Evolutionary conservation across 2,888 invertebrate genomes (phyloP).

Genomic region (Polia nebulosa): DNA sequence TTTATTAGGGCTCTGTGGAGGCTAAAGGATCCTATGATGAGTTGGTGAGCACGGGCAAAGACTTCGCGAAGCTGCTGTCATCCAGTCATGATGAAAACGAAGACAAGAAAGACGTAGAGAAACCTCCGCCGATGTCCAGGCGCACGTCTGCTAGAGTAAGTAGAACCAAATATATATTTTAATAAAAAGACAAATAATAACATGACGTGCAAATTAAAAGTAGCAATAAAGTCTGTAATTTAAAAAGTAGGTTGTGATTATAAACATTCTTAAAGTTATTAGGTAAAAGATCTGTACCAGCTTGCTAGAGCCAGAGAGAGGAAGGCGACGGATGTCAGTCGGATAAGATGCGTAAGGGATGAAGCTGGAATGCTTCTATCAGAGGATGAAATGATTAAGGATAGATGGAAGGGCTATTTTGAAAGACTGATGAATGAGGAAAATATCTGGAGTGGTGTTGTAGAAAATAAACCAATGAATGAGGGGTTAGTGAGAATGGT

Average conservation of each 20-base stretch:
- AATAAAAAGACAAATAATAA: background rate
- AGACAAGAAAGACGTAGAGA: conserved; percentile 78
- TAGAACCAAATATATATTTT: conserved; percentile 13
- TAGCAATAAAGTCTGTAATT: background rate
- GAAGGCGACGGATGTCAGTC: too few species aligned
- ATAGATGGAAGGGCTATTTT: too few species aligned
- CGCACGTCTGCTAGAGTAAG: conserved; percentile 86
- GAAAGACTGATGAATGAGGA: too few species aligned
- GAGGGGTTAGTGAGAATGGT: too few species aligned
- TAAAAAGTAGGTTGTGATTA: background rate
- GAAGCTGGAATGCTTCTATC: too few species aligned
- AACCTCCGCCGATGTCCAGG: conserved; percentile 81
- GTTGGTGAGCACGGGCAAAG: conserved; percentile 89
- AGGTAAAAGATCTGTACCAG: too few species aligned
- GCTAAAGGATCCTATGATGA: conserved; percentile 92
- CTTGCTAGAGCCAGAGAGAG: too few species aligned
- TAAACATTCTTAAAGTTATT: too few species aligned
- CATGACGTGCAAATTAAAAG: background rate
- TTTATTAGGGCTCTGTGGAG: conserved; percentile 89
- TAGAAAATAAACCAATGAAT: too few species aligned
- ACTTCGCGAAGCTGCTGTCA: conserved; percentile 91
- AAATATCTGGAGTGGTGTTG: too few species aligned
- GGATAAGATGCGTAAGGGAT: too few species aligned
- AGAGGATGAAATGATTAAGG: too few species aligned
- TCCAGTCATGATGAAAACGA: conserved; percentile 86